phyloP scores from a whole-genome alignment of 1,140 invertebrate species.

The Centruroides sculpturatus region DNA sequence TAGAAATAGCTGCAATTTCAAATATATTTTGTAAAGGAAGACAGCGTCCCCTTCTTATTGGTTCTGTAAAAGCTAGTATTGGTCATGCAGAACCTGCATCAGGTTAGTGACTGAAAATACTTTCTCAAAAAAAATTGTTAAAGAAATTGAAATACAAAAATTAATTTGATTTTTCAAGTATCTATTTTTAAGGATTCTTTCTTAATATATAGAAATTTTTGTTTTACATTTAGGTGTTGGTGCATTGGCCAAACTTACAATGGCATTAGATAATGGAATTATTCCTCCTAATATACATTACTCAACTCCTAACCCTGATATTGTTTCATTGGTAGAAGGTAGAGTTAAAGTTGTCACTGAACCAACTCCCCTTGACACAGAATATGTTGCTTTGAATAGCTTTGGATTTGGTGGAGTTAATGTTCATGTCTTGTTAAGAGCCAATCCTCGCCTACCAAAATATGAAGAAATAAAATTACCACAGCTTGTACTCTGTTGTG shows the following conservation, averaged over 20 bases:
- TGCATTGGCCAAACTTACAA: constrained; percentile 70
- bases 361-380: constrained; percentile 14
- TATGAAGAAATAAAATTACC: constrained; percentile 30
- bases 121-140: constrained; percentile 1
- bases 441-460: constrained; percentile 31
- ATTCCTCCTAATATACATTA: constrained; percentile 88
- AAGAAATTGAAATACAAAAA: not conserved
- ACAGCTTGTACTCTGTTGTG: constrained; percentile 60
- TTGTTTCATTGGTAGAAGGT: constrained; percentile 72
- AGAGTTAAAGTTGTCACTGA: constrained; percentile 47
- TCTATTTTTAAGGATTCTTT: no score
- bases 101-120: constrained; percentile 10
- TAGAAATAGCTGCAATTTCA: constrained; percentile 86
- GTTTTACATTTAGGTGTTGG: constrained; percentile 45
- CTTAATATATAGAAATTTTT: no score
- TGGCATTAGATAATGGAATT: constrained; percentile 72
- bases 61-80: constrained; percentile 96
- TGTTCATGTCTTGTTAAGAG: constrained; percentile 72
- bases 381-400: constrained; percentile 71
- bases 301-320: constrained; percentile 67
- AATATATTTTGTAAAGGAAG: constrained; percentile 68
- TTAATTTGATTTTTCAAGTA: constrained; percentile 10
- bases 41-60: constrained; percentile 63
- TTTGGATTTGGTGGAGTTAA: constrained; percentile 98
- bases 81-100: constrained; percentile 92